Conservation (phyloP, 2,113 vertebrate species). For the Tringa solitaria region DNA sequence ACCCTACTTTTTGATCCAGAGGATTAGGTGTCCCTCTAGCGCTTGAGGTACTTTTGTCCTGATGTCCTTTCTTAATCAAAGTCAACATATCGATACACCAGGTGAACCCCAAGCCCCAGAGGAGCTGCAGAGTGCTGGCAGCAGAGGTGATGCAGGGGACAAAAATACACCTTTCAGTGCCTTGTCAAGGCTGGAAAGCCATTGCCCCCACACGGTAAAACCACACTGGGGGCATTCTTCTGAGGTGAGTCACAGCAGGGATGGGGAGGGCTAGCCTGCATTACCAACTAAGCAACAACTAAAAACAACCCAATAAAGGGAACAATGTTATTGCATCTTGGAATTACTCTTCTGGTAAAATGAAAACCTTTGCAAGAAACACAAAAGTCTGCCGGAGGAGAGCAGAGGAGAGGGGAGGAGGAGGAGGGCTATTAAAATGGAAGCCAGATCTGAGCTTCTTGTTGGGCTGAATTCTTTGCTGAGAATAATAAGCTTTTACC, state of each 20-base stretch:
- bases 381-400: background rate
- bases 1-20: background rate
- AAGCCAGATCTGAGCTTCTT: conserved; percentile 33
- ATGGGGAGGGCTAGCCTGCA: background rate
- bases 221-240: background rate
- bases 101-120: background rate
- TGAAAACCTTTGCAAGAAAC: conserved; percentile 26
- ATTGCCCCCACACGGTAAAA: background rate
- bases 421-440: conserved; percentile 37
- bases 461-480: conserved; percentile 22
- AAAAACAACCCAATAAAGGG: background rate
- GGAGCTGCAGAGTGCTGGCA: background rate
- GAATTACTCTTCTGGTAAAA: background rate
- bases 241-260: accelerated
- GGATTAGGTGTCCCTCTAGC: background rate
- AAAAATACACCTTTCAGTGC: background rate
- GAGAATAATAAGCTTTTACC: conserved; percentile 50
- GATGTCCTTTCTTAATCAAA: background rate
- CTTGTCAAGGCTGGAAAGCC: background rate
- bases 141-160: background rate
- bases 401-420: background rate
- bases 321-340: conserved; percentile 5
- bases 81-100: background rate
- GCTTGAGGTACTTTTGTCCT: background rate
- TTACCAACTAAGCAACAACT: background rate